Percentiles rank a stretch among this genome's conserved stretches.
Conservation (phyloP, 2,113 vertebrate genomes). For the Jacana jacana region DNA sequence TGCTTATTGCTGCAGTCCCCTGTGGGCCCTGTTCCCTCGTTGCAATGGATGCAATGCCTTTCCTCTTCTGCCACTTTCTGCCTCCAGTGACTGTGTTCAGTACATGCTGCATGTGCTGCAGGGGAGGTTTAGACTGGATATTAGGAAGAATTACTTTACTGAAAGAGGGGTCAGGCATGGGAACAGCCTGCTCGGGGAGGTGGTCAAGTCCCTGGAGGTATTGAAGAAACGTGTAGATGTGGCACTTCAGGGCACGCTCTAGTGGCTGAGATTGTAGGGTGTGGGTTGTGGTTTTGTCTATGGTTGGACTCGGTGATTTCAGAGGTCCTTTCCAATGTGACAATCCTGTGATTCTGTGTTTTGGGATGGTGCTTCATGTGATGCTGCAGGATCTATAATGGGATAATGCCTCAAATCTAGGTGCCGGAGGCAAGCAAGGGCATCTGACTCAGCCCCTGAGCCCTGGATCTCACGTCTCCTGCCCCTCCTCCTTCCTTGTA, state of each 20-base stretch:
- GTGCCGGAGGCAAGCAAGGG: background rate
- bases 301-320: no score
- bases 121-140: no score
- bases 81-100: background rate
- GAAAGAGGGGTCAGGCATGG: no score
- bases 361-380: background rate
- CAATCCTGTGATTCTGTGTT: background rate
- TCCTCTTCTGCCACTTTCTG: background rate
- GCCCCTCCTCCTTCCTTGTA: background rate
- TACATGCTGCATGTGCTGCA: accelerated
- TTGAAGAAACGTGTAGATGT: no score
- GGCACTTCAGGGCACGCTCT: no score
- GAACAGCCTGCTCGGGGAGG: no score
- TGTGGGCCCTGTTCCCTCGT: accelerated
- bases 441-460: background rate
- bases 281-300: no score
- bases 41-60: accelerated
- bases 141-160: no score
- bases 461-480: accelerated
- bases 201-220: no score
- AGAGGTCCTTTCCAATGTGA: no score
- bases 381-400: background rate
- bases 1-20: accelerated
- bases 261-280: no score
- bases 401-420: background rate